Conservation (phyloP, 2,888 invertebrate species). For the Chaetogeoica ovagalla region DNA sequence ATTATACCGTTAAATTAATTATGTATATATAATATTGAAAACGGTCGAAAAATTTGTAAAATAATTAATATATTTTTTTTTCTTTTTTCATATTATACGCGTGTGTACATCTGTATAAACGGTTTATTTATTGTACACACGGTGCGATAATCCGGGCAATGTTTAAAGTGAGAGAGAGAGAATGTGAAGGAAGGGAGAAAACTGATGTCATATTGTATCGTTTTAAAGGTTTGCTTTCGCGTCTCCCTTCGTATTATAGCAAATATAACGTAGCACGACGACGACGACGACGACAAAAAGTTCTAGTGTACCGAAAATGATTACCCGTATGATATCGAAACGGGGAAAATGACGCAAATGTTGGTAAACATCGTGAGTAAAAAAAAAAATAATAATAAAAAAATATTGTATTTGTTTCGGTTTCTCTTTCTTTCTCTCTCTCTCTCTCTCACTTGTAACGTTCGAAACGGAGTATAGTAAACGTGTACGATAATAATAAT, state of each 20-base stretch:
- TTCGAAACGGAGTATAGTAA: too few relatives aligned
- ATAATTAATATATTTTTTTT: background rate
- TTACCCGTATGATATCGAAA: slow-evolving; percentile 1
- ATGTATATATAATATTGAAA: background rate
- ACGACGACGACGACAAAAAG: too few relatives aligned
- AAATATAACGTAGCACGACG: too few relatives aligned
- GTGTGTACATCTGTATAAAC: background rate
- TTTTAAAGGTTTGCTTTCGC: background rate
- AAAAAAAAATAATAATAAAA: background rate
- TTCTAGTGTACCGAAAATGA: slow-evolving; percentile 5
- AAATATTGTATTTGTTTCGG: background rate
- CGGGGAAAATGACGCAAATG: background rate
- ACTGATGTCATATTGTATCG: too few relatives aligned
- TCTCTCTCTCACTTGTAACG: too few relatives aligned
- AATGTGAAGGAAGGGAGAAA: too few relatives aligned
- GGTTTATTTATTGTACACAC: slow-evolving; percentile 1
- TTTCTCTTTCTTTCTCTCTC: background rate
- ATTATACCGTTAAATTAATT: background rate
- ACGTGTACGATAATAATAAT: too few relatives aligned
- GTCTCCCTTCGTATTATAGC: too few relatives aligned
- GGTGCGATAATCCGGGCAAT: background rate
- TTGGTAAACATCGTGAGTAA: background rate
- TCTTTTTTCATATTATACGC: background rate
- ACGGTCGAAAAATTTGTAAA: background rate
- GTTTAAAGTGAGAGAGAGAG: background rate